Conservation (phyloP, 2,797 vertebrate species). For the Thripadectes ignobilis region DNA sequence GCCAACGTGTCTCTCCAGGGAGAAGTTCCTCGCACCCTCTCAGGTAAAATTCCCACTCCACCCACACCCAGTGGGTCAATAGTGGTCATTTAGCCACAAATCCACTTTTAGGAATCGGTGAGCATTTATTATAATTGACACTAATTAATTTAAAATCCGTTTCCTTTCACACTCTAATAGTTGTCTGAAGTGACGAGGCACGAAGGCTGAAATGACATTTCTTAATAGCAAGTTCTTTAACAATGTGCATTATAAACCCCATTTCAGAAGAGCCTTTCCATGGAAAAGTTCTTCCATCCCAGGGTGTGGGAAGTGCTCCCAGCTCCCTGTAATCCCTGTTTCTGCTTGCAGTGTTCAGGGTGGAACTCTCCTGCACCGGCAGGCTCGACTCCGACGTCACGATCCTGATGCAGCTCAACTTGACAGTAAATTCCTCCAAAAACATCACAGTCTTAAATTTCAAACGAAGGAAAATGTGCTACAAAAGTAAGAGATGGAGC, state of each 20-base stretch:
- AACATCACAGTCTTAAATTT: conserved; percentile 99
- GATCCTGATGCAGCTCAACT: conserved; percentile 94
- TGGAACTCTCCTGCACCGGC: conserved; percentile 93
- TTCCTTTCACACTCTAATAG: neutral
- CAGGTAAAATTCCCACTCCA: conserved; percentile 76
- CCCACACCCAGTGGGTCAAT: neutral
- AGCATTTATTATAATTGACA: neutral
- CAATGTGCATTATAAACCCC: accelerated
- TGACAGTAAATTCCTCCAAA: conserved; percentile 88
- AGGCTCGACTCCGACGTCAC: conserved; percentile 92
- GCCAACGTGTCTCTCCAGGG: conserved; percentile 92
- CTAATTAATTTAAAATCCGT: neutral
- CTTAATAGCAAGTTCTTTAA: neutral
- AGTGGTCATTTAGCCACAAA: neutral
- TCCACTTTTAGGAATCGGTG: neutral
- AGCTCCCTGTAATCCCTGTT: neutral
- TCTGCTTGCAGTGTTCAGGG: conserved; percentile 87
- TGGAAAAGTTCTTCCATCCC: neutral
- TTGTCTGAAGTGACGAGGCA: neutral
- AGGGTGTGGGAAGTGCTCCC: neutral
- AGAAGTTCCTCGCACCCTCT: conserved; percentile 89
- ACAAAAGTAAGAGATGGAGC: conserved; percentile 85
- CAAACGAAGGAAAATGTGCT: conserved; percentile 99
- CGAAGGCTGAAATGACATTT: neutral
- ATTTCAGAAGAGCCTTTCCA: neutral